Evolutionary conservation across 2,888 invertebrate genomes (phyloP).

Genomic region (Synanthedon myopaeformis): DNA sequence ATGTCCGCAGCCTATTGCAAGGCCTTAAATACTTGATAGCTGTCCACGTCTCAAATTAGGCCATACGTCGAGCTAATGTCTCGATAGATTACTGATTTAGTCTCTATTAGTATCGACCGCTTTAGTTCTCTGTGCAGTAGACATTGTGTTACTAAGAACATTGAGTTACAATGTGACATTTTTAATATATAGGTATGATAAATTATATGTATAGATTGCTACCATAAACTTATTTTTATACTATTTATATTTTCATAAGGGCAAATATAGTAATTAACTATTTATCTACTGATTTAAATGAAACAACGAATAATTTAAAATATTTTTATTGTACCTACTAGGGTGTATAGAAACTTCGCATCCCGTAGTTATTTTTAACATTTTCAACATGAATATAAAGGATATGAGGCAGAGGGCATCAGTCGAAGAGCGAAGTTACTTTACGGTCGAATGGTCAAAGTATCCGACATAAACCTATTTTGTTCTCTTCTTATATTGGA

Average conservation of each 20-base stretch:
- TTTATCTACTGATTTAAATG: too few relatives aligned
- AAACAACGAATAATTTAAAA: too few relatives aligned
- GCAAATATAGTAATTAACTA: too few relatives aligned
- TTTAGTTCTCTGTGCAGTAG: too few relatives aligned
- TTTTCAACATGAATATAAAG: background rate
- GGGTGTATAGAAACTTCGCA: too few relatives aligned
- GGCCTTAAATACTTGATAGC: constrained; percentile 52
- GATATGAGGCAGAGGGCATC: constrained; percentile 38
- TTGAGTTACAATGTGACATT: too few relatives aligned
- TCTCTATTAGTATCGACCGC: background rate
- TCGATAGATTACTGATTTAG: constrained; percentile 7
- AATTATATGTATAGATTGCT: too few relatives aligned
- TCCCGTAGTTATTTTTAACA: constrained; percentile 4
- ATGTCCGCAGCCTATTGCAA: constrained; percentile 21
- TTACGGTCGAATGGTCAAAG: constrained; percentile 69
- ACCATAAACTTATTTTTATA: too few relatives aligned
- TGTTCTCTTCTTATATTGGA: constrained; percentile 71
- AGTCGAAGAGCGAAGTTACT: constrained; percentile 58
- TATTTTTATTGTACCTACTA: too few relatives aligned
- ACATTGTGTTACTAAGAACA: too few relatives aligned
- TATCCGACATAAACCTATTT: constrained; percentile 71
- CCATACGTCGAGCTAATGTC: constrained; percentile 16
- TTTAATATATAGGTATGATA: too few relatives aligned
- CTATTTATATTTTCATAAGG: too few relatives aligned
- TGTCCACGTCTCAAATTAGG: constrained; percentile 42